Evolutionary conservation across 2,888 invertebrate species (phyloP), one percentile per base, ranked within the genome.

Genomic region (Caenorhabditis sinica): DNA sequence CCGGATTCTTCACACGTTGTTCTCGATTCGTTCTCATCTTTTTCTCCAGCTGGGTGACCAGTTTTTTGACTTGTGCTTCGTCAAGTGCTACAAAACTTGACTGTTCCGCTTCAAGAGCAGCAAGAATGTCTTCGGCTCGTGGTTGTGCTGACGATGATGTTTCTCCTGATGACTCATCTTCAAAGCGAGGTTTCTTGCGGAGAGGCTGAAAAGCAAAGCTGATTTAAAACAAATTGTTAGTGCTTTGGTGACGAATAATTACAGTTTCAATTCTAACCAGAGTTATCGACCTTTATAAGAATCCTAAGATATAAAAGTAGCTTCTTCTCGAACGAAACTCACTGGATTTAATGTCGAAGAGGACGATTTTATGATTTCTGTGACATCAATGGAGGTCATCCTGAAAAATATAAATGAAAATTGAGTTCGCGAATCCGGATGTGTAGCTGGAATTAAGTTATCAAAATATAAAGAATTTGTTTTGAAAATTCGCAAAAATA

Each of bases 1-100:
- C 98, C 0, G 97, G 96, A 93, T 97, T 98, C 93, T 99, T 99
- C 17, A 99, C 98, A 87, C 99, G 95, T 96, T 98, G 96, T 94
- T 99, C 98, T 93, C 98, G 96, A 93, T 99, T 99, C 92, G 95
- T 96, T 11, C 97, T 94, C 66, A 96, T 96, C 92, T 96, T 95
- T 93, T 99, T 98, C 93, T 99, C 99, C 20, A 92, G 74, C 85
- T 89, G 89, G 4, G 77, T 56, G 13, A 84, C 83, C n/a, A 90
- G 69, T 65, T 90, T 88, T 75, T 88, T 91, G 28, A 91, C 87
- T 33, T 90, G 87, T 6, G 68, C 86, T 49, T 91, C 91, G 75
- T 92, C 91, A 15, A 92, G 11, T 1, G 74, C 73, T 6, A 76
- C 79, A 20, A 77, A 85, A 40, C 40, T 83, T 8, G 83, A 61